phyloP scores from a whole-genome alignment of 2,797 vertebrate species.

The Champsocephalus esox region DNA sequence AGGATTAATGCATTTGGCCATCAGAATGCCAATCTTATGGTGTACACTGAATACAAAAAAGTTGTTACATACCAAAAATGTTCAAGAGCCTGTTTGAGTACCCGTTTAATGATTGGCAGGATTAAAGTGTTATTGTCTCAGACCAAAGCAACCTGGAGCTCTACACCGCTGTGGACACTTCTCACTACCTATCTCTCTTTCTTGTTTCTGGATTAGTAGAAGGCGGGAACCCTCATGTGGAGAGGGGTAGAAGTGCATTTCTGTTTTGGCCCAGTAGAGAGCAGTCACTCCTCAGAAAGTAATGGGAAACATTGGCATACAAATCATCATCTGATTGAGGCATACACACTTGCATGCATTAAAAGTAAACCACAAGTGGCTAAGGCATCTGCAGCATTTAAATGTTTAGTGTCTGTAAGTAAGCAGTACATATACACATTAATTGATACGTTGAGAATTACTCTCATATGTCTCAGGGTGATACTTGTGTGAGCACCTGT shows the following conservation, averaged over 20 bases:
- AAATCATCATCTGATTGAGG: constrained; percentile 55
- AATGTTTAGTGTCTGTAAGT: constrained; percentile 45
- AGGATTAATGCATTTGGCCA: constrained; percentile 33
- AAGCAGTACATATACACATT: constrained; percentile 52
- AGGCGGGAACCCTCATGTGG: constrained; percentile 15
- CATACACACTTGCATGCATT: constrained; percentile 70
- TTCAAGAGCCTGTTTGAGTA: constrained; percentile 44
- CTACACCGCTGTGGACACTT: constrained; percentile 1
- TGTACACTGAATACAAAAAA: constrained; percentile 52
- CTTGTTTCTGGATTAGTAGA: constrained; percentile 28
- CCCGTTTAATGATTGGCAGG: constrained; percentile 59
- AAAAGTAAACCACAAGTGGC: constrained; percentile 63
- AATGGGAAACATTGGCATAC: constrained; percentile 35
- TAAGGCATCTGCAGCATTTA: constrained; percentile 57
- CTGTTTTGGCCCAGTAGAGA: constrained; percentile 62
- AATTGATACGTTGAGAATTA: constrained; percentile 17
- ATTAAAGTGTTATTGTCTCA: constrained; percentile 47
- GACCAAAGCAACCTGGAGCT: constrained; percentile 14
- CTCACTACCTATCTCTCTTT: background rate
- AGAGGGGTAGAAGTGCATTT: constrained; percentile 53
- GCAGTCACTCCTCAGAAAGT: constrained; percentile 57
- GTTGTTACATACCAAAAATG: constrained; percentile 48
- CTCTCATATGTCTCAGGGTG: constrained; percentile 17
- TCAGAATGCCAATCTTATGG: constrained; percentile 60
- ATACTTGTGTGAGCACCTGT: constrained; percentile 41